Percentiles rank a stretch among this genome's conserved stretches.
These are phyloP conservation scores for Probosciger aterrimus DNA, from an alignment of 2,113 vertebrate species.

Conservation along the genomic window DNA sequence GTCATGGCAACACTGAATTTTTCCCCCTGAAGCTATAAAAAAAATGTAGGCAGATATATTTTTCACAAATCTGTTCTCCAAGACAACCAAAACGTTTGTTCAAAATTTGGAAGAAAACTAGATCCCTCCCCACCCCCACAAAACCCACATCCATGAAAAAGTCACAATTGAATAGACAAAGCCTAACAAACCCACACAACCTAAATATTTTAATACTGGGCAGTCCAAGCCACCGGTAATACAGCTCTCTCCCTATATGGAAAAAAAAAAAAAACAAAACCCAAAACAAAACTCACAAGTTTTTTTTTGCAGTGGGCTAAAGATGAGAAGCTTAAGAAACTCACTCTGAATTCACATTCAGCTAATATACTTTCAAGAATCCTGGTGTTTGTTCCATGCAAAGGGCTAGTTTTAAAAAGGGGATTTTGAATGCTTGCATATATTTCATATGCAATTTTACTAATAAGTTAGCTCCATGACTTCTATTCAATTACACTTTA, in stretches of 20 bases:
- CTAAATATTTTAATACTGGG: neutral
- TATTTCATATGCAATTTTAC: neutral
- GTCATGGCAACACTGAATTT: neutral
- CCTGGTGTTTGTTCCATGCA: neutral
- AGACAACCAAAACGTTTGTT: neutral
- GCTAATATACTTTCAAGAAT: neutral
- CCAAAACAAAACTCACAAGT: accelerated
- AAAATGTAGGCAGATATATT: neutral
- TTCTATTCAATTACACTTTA: neutral
- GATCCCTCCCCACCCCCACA: neutral
- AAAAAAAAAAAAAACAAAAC: neutral
- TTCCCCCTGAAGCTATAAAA: neutral
- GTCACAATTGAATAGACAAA: neutral
- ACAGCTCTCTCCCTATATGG: neutral
- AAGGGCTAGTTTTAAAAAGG: neutral
- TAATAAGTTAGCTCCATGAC: neutral
- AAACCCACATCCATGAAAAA: neutral
- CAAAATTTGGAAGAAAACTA: neutral
- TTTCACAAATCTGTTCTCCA: neutral
- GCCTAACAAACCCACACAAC: neutral
- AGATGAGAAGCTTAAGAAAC: neutral
- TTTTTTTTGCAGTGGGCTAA: neutral
- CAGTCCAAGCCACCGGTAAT: neutral
- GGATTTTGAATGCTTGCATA: neutral
- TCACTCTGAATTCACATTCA: neutral